These are phyloP conservation scores for Chelmon rostratus DNA, from an alignment of 2,797 vertebrate species.

Conservation along the genomic window DNA sequence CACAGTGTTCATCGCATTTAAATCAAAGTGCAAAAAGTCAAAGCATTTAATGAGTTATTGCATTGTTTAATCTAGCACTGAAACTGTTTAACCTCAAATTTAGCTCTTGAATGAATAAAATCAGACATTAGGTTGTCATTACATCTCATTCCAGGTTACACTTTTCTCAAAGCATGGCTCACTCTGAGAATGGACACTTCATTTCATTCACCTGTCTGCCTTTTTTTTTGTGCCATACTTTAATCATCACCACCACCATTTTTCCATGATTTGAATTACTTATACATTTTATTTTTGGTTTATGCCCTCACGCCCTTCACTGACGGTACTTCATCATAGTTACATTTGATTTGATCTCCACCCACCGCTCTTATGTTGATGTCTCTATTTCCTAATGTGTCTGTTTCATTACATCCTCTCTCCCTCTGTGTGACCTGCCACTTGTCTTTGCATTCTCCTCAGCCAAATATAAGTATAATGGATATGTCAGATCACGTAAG, in stretches of 20 bases:
- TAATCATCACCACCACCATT: slow-evolving; percentile 24
- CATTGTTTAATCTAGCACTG: slow-evolving; percentile 18
- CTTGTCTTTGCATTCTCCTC: slow-evolving; percentile 89
- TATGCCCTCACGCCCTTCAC: slow-evolving; percentile 32
- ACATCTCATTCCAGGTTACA: slow-evolving; percentile 49
- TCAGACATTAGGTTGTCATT: slow-evolving; percentile 48
- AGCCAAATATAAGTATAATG: slow-evolving; percentile 92
- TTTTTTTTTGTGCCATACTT: slow-evolving; percentile 43
- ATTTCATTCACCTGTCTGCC: slow-evolving; percentile 47
- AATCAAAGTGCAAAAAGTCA: slow-evolving; percentile 7
- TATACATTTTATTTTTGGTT: slow-evolving; percentile 45
- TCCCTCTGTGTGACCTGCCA: slow-evolving; percentile 86
- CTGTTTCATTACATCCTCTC: slow-evolving; percentile 81
- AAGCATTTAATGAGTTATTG: not conserved
- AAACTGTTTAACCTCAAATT: slow-evolving; percentile 23
- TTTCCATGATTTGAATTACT: slow-evolving; percentile 46
- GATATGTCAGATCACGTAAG: slow-evolving; percentile 92
- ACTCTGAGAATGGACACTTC: slow-evolving; percentile 52
- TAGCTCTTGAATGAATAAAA: not conserved
- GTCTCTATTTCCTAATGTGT: slow-evolving; percentile 77
- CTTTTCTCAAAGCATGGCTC: slow-evolving; percentile 66
- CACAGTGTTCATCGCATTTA: slow-evolving; percentile 40
- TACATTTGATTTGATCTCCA: slow-evolving; percentile 61
- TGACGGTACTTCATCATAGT: slow-evolving; percentile 37
- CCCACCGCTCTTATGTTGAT: slow-evolving; percentile 68